A percentile compares a stretch with the other conserved stretches of the same genome.
Evolutionary conservation across 1,140 invertebrate genomes (phyloP).

Genomic region (Bombus impatiens): DNA sequence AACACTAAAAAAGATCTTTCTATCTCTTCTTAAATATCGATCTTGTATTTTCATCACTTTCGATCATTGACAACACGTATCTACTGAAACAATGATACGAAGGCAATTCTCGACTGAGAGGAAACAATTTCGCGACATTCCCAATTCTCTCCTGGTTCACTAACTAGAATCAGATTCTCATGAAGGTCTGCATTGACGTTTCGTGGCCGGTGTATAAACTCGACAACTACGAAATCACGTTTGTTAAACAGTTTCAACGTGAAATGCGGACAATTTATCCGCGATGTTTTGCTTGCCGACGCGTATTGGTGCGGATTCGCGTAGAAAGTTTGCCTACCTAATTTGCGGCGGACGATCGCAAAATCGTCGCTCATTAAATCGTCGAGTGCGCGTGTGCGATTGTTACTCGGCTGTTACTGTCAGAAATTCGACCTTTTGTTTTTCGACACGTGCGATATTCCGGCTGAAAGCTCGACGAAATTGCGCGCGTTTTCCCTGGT

Average conservation of each 20-base stretch:
- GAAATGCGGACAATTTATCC: not conserved
- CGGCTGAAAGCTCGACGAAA: not conserved
- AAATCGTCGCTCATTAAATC: constrained; percentile 27
- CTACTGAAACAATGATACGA: not conserved
- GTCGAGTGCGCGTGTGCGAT: not conserved
- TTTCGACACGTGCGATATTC: not conserved
- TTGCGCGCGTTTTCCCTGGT: not conserved
- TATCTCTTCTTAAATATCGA: too few relatives aligned
- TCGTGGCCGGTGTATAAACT: not conserved
- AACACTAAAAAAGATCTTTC: too few relatives aligned
- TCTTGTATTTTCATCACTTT: not conserved
- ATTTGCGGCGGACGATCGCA: constrained; percentile 23
- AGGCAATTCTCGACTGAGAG: not conserved
- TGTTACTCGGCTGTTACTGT: not conserved
- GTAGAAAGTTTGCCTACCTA: constrained; percentile 10
- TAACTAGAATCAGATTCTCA: not conserved
- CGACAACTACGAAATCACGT: constrained; percentile 7
- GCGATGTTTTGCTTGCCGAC: not conserved
- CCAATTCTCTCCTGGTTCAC: too few relatives aligned
- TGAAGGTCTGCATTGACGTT: not conserved
- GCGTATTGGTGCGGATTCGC: not conserved
- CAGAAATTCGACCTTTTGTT: constrained; percentile 3
- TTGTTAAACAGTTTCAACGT: constrained; percentile 23
- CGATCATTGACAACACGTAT: not conserved
- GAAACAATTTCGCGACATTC: not conserved